phyloP scores from a whole-genome alignment of 2,113 vertebrate species.

The Callithrix jacchus region DNA sequence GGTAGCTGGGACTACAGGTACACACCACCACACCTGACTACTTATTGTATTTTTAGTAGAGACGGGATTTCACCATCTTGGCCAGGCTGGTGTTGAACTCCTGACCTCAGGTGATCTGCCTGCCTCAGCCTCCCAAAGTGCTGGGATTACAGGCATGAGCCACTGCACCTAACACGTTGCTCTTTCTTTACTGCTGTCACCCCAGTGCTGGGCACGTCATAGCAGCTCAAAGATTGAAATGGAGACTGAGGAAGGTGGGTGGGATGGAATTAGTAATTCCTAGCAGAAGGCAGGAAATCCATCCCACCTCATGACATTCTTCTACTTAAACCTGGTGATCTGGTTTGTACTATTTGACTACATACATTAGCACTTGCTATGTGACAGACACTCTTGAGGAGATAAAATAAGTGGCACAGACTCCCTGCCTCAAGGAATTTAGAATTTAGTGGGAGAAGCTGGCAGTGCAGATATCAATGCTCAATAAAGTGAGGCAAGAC shows the following conservation, averaged over 20 bases:
- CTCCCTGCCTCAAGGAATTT: conserved; percentile 23
- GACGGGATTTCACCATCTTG: too few species aligned
- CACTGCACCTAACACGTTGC: rapidly evolving
- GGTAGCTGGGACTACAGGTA: too few species aligned
- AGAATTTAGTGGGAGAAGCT: conserved; percentile 13
- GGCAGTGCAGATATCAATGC: background rate
- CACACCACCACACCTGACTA: too few species aligned
- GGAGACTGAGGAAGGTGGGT: background rate
- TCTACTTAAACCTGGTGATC: background rate
- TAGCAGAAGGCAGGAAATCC: background rate
- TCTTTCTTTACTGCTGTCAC: background rate
- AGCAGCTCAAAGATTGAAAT: background rate
- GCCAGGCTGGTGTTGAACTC: too few species aligned
- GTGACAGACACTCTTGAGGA: background rate
- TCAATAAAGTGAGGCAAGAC: background rate
- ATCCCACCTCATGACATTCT: background rate
- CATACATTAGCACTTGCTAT: background rate
- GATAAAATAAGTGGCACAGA: background rate
- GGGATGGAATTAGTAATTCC: background rate
- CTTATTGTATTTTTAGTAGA: too few species aligned
- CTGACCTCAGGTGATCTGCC: too few species aligned
- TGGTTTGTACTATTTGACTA: background rate
- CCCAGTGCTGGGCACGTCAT: background rate
- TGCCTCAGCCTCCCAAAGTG: too few species aligned
- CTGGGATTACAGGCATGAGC: too few species aligned